Base-by-base conservation (phyloP, 1,140 invertebrate species). In the Pogonognathellus flavescens region DNA sequence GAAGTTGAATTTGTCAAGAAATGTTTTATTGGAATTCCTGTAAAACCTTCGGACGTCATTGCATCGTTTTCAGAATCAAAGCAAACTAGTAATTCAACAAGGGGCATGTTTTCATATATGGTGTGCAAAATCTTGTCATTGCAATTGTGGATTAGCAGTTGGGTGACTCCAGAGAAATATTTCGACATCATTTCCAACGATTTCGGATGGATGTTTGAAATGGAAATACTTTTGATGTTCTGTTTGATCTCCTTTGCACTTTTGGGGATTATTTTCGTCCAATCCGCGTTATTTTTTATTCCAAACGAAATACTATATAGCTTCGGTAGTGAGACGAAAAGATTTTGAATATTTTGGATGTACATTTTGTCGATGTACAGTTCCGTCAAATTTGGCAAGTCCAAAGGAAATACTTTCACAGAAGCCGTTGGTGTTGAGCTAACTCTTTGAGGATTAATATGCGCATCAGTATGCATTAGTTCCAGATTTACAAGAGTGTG, bases 91-190 rank as follows among this genome's bases (percentile, higher is more conserved):
- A 10, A 22, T 31, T 66, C 20, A 7, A 66, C 4, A 14, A 9
- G 62, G 4, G 62, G 20, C 62, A 66, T 66, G 14, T 25, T 20
- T 20, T 7, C 5, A 18, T 11, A 66, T 11, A 66, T 31, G 10
- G 20, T 66, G 9, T 22, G 62, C 62, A 66, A 31, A 11, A 66
- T 66, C 20, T 66, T 25, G 20, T 66, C 62, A 66, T 66, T 22
- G 25, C 62, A 66, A 18, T 66, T 66, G 9, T 31, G 18, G 1
- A 66, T 66, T 22, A 6, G 16, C 8, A 66, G 20, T 8, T 25
- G 4, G 7, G 18, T 20, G 18, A 66, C 62, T 10, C 18, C 0
- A 66, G 20, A 0, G 20, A 66, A 66, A 2, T 11, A 0, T 2
- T 66, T 31, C 5, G 20, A 14, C 20, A 66, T 13, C 20, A 25